Base-by-base conservation (phyloP, 1,140 invertebrate species). In the Drosophila tropicalis region DNA sequence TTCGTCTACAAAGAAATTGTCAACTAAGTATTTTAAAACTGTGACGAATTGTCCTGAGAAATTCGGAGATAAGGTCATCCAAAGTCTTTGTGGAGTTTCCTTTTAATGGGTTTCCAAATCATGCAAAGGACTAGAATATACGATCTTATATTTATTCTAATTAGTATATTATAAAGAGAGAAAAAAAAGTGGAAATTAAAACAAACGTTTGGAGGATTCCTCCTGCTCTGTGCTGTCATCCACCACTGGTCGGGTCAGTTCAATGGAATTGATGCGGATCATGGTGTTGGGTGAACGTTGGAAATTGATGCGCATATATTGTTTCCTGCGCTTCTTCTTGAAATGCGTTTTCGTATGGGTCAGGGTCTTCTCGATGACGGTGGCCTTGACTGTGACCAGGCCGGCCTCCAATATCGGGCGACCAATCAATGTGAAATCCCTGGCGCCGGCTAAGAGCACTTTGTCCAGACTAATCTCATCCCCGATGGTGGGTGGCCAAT, bases 311-410 rank as follows among this genome's bases (percentile, higher is more conserved):
- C 95, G 94, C 90, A 94, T 95, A 81, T 93, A 96, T 72, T 97
- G 96, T 92, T 97, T 96, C 91, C 96, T 95, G 76, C 94, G 93
- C 79, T 94, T 95, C 90, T 96, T 95, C 19, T 94, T 94, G 87
- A 97, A 97, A 81, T 95, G 93, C 58, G 95, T 95, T 90, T 96
- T 96, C 1, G 96, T 97, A 77, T 97, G 95, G 1, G 96, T 97
- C 1, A 98, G 92, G 0, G 96, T 97, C 92, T 98, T 98, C 74
- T 98, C 97, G 56, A 99, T 95, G 5, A 99, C 95, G 36, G 97
- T 98, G 0, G 96, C 97, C 71, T 96, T 95, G 1, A 99, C 94
- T 57, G 93, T 93, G 0, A 97, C 96, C 34, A 97, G 91, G 57
- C 95, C 95, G 29, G 93, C 93, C 89, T 96, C 95, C 7, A 98